Evolutionary conservation across 2,888 invertebrate species (phyloP).

Genomic region (Tiliacea aurago): DNA sequence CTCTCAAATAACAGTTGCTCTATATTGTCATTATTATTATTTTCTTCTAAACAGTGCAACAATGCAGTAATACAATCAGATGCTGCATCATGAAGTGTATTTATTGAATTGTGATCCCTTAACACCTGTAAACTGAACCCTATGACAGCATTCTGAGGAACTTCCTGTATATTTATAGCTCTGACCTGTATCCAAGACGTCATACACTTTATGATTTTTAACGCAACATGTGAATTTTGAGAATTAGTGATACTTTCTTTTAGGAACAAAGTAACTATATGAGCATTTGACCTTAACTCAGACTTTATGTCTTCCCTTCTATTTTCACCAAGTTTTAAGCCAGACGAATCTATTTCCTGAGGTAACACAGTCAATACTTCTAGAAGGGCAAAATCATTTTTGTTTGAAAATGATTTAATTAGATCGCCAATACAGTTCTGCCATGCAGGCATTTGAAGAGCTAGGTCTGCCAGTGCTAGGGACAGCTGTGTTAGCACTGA

Average conservation of each 20-base stretch:
- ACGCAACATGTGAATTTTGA: constrained; percentile 92
- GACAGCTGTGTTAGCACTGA: constrained; percentile 98
- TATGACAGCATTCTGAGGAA: constrained; percentile 94
- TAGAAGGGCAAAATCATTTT: constrained; percentile 95
- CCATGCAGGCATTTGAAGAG: constrained; percentile 98
- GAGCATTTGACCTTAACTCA: constrained; percentile 94
- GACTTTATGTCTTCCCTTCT: constrained; percentile 95
- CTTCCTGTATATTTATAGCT: constrained; percentile 94
- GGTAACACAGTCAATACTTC: constrained; percentile 98
- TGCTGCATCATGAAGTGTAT: constrained; percentile 96
- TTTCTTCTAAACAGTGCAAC: constrained; percentile 95
- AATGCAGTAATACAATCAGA: constrained; percentile 97
- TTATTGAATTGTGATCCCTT: constrained; percentile 90
- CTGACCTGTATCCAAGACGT: constrained; percentile 97
- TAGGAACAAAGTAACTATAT: constrained; percentile 94
- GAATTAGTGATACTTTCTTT: constrained; percentile 93
- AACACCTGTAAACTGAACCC: constrained; percentile 93
- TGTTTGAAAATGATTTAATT: constrained; percentile 93
- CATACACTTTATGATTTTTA: constrained; percentile 95
- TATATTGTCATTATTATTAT: constrained; percentile 93
- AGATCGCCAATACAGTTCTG: constrained; percentile 96
- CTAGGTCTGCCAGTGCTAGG: constrained; percentile 97
- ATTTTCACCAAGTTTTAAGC: constrained; percentile 96
- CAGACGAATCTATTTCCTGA: constrained; percentile 97
- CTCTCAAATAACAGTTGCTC: constrained; percentile 95